phyloP scores from a whole-genome alignment of 2,888 invertebrate genomes.

The Drosophila nigricruria region DNA sequence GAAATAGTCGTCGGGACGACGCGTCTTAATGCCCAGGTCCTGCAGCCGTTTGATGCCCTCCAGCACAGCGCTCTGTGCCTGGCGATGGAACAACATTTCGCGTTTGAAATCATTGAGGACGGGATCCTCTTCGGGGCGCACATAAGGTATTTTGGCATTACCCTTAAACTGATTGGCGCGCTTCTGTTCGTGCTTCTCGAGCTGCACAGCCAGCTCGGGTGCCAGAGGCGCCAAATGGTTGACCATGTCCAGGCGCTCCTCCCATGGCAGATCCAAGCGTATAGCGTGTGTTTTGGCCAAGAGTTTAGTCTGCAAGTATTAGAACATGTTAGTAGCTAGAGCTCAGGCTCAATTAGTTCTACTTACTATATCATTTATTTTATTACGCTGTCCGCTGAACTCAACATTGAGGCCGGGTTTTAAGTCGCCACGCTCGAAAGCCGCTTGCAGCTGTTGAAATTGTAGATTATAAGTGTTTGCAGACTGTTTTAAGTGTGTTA shows the following conservation, averaged over 20 bases:
- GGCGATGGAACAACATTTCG: slow-evolving; percentile 94
- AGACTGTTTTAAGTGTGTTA: background rate
- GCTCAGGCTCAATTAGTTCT: accelerated
- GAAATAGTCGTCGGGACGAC: slow-evolving; percentile 97
- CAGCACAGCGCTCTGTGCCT: slow-evolving; percentile 94
- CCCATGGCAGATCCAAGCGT: slow-evolving; percentile 91
- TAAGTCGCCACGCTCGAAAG: slow-evolving; percentile 93
- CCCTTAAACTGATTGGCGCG: slow-evolving; percentile 89
- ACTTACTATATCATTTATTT: slow-evolving; percentile 91
- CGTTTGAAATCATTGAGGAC: slow-evolving; percentile 96
- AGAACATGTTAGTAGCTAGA: background rate
- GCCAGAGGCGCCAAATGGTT: slow-evolving; percentile 93
- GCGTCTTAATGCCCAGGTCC: slow-evolving; percentile 90
- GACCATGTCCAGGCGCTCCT: slow-evolving; percentile 93
- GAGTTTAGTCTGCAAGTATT: slow-evolving; percentile 84
- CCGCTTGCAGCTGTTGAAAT: slow-evolving; percentile 92
- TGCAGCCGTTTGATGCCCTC: slow-evolving; percentile 92
- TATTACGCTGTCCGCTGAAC: slow-evolving; percentile 87
- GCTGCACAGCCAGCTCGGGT: slow-evolving; percentile 92
- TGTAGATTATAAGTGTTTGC: background rate
- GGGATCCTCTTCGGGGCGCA: slow-evolving; percentile 90
- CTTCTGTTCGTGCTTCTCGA: slow-evolving; percentile 91
- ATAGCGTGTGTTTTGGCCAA: slow-evolving; percentile 90
- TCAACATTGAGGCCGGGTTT: slow-evolving; percentile 94
- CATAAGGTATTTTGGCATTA: slow-evolving; percentile 89